Evolutionary conservation across 2,797 vertebrate species (phyloP), one percentile per base, ranked within the genome.

Genomic region (Selene dorsalis): DNA sequence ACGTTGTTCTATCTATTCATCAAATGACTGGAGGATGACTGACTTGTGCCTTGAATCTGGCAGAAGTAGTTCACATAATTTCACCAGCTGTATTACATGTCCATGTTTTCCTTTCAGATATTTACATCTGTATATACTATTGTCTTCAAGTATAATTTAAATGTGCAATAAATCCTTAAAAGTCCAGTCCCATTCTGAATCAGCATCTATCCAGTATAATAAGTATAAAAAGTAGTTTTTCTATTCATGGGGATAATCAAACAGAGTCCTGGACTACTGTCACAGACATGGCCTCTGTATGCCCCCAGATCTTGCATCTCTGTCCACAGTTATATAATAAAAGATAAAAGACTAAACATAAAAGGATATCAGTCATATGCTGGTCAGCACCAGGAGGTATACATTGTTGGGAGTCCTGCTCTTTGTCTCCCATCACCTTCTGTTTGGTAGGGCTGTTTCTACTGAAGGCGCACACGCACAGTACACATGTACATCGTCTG

Each of bases 401-500:
- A 45, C 22, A 26, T 52, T 48, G 13, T 35, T 12, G n/a, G 3
- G 24, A 58, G 28, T 39, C 22, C 35, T 68, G 63, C 4, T 28
- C 41, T 60, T 63, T 47, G 18, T 77, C 53, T 39, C 22, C 17
- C 9, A 11, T 53, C 74, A 35, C 73, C 57, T 50, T 72, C 41
- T 75, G 39, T 41, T 71, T 45, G 18, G 7, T 45, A 48, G 50
- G 17, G n/a, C 24, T 56, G 13, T 43, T 63, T 18, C 22, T 12
- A 14, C 6, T 66, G 17, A 55, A 10, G 35, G 32, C 60, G 45
- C 55, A 45, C 14, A 18, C 4, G 7, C 13, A 53, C 52, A 28
- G 14, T 26, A 8, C 17, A 22, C 8, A 24, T 24, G 41, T 17
- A 39, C 12, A 38, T 18, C 45, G 61, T 69, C 59, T 39, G 50